A percentile compares a stretch with the other conserved stretches of the same genome.
Conservation (phyloP, 2,888 invertebrate species). For the Dioctria linearis region DNA sequence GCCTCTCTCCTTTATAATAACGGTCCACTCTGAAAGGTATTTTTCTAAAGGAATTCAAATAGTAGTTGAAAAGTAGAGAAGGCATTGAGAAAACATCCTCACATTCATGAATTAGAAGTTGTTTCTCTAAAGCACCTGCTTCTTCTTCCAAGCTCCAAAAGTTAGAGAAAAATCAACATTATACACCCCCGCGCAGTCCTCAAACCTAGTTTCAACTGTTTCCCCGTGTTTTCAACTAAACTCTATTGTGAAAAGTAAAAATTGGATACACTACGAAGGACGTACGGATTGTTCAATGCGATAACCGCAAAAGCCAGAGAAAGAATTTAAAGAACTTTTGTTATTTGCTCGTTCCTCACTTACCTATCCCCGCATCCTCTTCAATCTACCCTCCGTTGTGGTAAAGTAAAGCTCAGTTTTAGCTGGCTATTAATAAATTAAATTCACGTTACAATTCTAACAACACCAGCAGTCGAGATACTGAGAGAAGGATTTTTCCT, state of each 20-base stretch:
- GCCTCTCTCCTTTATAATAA: no score
- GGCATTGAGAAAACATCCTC: not conserved
- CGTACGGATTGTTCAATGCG: slow-evolving; percentile 10
- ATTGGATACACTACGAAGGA: not conserved
- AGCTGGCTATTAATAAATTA: slow-evolving; percentile 4
- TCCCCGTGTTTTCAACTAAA: not conserved
- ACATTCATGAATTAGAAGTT: slow-evolving; percentile 8
- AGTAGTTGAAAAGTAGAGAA: no score
- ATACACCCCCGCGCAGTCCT: no score
- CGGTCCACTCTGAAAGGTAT: no score
- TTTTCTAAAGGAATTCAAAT: no score
- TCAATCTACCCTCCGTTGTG: not conserved
- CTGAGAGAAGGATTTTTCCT: not conserved
- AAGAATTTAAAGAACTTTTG: slow-evolving; percentile 12
- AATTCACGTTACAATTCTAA: not conserved
- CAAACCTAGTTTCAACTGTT: not conserved
- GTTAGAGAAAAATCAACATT: not conserved
- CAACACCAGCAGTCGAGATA: not conserved
- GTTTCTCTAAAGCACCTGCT: not conserved
- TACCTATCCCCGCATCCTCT: not conserved
- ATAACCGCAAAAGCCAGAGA: slow-evolving; percentile 1
- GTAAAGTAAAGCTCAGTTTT: not conserved
- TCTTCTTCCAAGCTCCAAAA: not conserved
- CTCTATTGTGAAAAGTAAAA: slow-evolving; percentile 16
- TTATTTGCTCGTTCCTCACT: not conserved